Percentiles rank a stretch among this genome's conserved stretches.
phyloP scores from a whole-genome alignment of 2,113 vertebrate genomes.

The Megaptera novaeangliae region DNA sequence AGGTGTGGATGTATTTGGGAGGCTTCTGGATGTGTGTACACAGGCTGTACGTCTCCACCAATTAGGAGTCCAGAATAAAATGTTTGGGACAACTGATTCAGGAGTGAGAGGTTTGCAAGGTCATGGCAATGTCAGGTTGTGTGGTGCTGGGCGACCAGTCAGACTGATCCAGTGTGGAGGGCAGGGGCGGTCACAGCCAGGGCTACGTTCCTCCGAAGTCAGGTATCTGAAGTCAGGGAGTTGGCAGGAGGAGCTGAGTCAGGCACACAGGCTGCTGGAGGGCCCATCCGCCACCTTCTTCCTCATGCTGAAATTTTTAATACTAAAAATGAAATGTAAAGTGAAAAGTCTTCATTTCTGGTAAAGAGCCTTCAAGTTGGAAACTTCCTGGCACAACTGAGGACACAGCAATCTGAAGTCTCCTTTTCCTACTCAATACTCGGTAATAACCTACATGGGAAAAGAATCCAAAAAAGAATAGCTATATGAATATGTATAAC shows the following conservation, averaged over 20 bases:
- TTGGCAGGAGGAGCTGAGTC: neutral
- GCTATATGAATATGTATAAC: no score
- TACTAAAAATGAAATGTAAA: conserved; percentile 18
- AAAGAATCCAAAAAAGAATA: no score
- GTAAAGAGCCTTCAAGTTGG: neutral
- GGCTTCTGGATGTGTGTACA: neutral
- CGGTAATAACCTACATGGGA: no score
- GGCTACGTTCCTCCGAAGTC: neutral
- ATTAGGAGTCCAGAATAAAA: neutral
- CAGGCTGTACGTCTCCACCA: neutral
- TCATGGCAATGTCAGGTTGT: neutral
- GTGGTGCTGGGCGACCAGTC: neutral
- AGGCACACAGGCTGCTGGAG: neutral
- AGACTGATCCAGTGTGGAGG: neutral
- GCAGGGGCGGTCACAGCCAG: neutral
- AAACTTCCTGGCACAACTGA: neutral
- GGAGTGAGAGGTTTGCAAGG: neutral
- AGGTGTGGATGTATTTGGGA: neutral
- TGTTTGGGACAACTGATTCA: neutral
- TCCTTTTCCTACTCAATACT: no score
- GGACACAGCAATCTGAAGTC: neutral
- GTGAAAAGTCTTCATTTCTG: neutral
- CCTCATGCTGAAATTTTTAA: neutral
- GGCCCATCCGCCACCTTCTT: neutral
- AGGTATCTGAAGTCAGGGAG: neutral